Conservation (phyloP, 2,888 invertebrate species). For the Mythimna lalbum region DNA sequence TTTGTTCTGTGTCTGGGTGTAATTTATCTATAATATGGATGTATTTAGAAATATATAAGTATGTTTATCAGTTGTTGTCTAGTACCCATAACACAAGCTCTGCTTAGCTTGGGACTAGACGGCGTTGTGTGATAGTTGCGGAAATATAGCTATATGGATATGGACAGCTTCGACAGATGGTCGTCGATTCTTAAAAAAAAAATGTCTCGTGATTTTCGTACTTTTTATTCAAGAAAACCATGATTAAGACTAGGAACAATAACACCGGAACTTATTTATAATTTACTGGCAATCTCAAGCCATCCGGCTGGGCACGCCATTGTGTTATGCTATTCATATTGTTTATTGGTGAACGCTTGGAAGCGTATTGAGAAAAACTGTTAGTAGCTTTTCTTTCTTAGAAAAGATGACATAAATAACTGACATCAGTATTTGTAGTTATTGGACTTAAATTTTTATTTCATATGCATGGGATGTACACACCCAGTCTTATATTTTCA, state of each 20-base stretch:
- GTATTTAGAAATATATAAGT: no score
- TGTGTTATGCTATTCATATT: conserved; percentile 29
- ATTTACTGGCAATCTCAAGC: conserved; percentile 24
- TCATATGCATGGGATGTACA: not conserved
- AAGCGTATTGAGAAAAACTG: conserved; percentile 19
- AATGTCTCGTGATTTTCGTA: not conserved
- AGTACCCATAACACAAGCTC: no score
- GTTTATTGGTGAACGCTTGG: conserved; percentile 10
- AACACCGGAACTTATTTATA: conserved; percentile 26
- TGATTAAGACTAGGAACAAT: conserved; percentile 4
- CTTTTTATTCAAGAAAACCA: not conserved
- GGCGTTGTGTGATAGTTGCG: no score
- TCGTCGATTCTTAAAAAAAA: no score
- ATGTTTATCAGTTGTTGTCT: no score
- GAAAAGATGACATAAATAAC: not conserved
- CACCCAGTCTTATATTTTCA: no score
- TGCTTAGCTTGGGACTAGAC: no score
- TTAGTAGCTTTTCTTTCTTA: conserved; percentile 7
- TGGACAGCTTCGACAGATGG: no score
- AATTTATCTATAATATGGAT: no score
- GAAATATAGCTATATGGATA: no score
- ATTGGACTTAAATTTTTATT: not conserved
- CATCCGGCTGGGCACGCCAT: conserved; percentile 23
- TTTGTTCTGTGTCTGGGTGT: no score
- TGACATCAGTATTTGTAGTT: not conserved